Percentiles rank a stretch among this genome's conserved stretches.
Conservation (phyloP, 2,888 invertebrate genomes). For the Synergus laeviventris region DNA sequence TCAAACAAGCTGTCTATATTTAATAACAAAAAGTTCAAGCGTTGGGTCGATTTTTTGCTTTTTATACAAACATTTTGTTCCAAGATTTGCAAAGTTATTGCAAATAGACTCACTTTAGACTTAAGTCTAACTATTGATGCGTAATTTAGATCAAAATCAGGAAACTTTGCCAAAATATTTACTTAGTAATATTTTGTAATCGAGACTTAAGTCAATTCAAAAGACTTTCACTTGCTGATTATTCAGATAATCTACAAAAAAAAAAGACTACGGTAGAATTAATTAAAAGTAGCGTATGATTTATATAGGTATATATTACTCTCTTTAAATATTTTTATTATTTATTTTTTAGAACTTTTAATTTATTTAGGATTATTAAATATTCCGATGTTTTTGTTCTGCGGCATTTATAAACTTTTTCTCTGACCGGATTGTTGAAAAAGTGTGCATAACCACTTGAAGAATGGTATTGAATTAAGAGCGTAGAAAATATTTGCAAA, state of each 20-base stretch:
- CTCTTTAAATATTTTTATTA: background rate
- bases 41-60: background rate
- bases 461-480: background rate
- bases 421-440: background rate
- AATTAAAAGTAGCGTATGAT: background rate
- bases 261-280: background rate
- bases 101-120: background rate
- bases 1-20: background rate
- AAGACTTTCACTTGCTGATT: background rate
- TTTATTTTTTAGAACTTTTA: background rate
- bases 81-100: background rate
- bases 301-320: background rate
- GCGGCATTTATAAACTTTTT: background rate
- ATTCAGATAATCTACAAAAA: background rate
- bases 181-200: background rate
- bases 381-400: background rate
- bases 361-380: background rate
- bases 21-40: background rate
- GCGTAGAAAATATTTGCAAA: conserved; percentile 9
- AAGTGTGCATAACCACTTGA: background rate
- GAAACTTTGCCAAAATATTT: background rate
- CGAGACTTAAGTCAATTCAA: background rate
- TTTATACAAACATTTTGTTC: background rate
- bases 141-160: background rate
- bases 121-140: background rate